These are phyloP conservation scores for Benitochromis conjunctus DNA, from an alignment of 2,113 vertebrate genomes.

Conservation along the genomic window DNA sequence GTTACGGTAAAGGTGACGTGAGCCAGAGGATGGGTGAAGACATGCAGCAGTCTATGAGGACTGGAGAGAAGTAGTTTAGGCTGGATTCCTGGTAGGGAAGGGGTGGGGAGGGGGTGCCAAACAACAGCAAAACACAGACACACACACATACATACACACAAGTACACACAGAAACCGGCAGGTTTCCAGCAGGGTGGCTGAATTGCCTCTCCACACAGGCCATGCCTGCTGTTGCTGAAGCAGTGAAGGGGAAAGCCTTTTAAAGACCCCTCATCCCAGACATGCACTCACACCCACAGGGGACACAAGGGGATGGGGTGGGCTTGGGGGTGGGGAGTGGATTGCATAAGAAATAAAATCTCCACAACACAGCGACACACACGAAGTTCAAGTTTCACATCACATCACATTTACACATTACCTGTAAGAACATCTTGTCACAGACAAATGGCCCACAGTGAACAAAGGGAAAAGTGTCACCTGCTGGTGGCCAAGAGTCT, in stretches of 20 bases:
- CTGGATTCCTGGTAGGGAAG: slow-evolving; percentile 14
- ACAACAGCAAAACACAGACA: slow-evolving; percentile 4
- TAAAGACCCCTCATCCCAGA: slow-evolving; percentile 46
- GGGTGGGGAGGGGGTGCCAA: neutral
- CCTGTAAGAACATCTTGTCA: slow-evolving; percentile 27
- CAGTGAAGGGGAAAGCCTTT: slow-evolving; percentile 66
- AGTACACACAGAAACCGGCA: slow-evolving; percentile 6
- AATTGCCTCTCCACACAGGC: slow-evolving; percentile 51
- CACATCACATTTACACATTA: neutral
- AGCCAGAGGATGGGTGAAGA: neutral
- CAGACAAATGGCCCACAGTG: slow-evolving; percentile 21
- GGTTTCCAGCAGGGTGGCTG: slow-evolving; percentile 50
- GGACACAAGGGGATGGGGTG: slow-evolving; percentile 14
- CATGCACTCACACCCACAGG: slow-evolving; percentile 55
- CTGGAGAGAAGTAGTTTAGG: slow-evolving; percentile 16
- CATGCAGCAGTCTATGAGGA: neutral
- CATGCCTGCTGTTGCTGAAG: slow-evolving; percentile 41
- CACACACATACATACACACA: neutral
- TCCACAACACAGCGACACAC: neutral
- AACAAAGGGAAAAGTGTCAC: slow-evolving; percentile 75
- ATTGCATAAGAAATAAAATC: slow-evolving; percentile 57
- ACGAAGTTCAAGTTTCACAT: slow-evolving; percentile 6
- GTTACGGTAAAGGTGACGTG: neutral
- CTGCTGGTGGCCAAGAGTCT: slow-evolving; percentile 64
- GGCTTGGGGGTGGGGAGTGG: neutral